Conservation (phyloP, 2,888 invertebrate species). For the Keiferia lycopersicella region DNA sequence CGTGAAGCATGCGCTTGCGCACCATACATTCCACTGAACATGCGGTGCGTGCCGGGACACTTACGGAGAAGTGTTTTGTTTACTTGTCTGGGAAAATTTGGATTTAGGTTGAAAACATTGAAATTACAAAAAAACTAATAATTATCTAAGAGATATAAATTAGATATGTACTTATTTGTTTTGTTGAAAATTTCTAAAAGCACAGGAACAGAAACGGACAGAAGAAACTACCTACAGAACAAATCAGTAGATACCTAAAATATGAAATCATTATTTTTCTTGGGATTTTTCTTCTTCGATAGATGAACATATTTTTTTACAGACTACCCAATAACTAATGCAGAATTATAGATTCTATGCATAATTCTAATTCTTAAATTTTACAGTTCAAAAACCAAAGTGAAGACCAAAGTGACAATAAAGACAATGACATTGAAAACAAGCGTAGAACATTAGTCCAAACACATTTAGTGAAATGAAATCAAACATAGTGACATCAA, state of each 20-base stretch:
- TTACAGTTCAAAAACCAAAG: slow-evolving; percentile 34
- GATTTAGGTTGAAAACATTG: too few relatives aligned
- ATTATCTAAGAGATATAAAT: too few relatives aligned
- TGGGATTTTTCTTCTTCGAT: too few relatives aligned
- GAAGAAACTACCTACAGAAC: too few relatives aligned
- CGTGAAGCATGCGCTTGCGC: slow-evolving; percentile 11
- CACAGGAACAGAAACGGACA: too few relatives aligned
- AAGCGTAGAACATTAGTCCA: neutral
- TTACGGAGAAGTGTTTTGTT: neutral
- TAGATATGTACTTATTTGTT: too few relatives aligned
- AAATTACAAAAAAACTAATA: too few relatives aligned
- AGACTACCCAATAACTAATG: neutral
- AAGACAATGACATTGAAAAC: slow-evolving; percentile 20
- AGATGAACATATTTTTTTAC: too few relatives aligned
- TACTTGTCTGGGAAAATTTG: neutral
- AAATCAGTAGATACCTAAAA: too few relatives aligned
- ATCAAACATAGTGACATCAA: neutral
- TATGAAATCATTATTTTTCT: too few relatives aligned
- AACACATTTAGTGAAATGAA: neutral
- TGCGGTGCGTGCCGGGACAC: neutral
- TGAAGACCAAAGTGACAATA: slow-evolving; percentile 37
- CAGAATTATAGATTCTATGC: too few relatives aligned
- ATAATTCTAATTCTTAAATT: neutral
- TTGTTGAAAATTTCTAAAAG: too few relatives aligned
- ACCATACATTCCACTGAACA: slow-evolving; percentile 18